Base-by-base conservation (phyloP, 2,888 invertebrate species). In the Scrobipalpa costella region DNA sequence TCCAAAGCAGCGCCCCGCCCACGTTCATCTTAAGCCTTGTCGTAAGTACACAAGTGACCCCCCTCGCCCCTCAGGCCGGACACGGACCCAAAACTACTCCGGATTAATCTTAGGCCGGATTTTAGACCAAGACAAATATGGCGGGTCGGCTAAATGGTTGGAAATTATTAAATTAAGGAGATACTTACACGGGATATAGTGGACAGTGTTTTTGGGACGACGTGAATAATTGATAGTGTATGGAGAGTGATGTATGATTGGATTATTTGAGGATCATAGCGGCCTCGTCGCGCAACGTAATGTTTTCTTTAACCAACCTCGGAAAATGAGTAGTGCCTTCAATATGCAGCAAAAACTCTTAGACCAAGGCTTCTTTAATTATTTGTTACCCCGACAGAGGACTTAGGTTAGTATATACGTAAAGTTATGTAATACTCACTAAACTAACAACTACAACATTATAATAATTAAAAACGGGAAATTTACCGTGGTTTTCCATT, bases 91-190 rank as follows among this genome's bases (percentile, higher is more conserved):
- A 82, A 84, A 80, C 83, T 82, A 86, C 80, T 87, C 80, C 73
- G 84, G 83, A 85, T 88, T 90, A 89, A 86, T 86, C 84, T 85
- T 81, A 80, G 85, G 81, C 81, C 83, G 82, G 87, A 85, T 85
- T 86, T 85, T 75, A 80, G 82, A 79, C 81, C 81, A 88, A 88
- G 88, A 89, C 88, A 89, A 89, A 89, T 89, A 89, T 85, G 84
- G 82, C 79, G 77, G 80, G 71, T 78, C 77, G 74, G 73, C 83
- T 86, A 86, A 88, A 88, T 79, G 86, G 78, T 80, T 81, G 84
- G 84, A 85, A 86, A 87, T 88, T 88, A 88, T 88, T 87, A 81
- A 87, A 88, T 88, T 87, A 88, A 81, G 80, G 78, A 80, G 80
- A 80, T 83, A 52, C 50, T 52, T 49, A 49, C 49, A 49, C 50